A percentile compares a stretch with the other conserved stretches of the same genome.
Conservation (phyloP, 2,888 invertebrate species). For the Eledone cirrhosa region DNA sequence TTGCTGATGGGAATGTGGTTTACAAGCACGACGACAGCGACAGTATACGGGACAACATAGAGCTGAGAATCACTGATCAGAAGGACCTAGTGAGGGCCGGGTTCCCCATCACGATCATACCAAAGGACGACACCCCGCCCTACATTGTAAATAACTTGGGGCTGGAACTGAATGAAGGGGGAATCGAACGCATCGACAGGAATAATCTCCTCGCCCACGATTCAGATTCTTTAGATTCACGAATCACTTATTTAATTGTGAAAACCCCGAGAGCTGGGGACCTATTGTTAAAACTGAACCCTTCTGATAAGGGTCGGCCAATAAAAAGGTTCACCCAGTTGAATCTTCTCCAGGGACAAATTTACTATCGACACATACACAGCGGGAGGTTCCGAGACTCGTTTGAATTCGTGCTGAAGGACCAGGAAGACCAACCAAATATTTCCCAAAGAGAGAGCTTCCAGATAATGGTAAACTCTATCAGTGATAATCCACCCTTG, state of each 20-base stretch:
- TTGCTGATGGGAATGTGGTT: constrained; percentile 53
- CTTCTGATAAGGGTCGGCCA: constrained; percentile 55
- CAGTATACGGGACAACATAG: constrained; percentile 59
- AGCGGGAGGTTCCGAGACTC: constrained; percentile 57
- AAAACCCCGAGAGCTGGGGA: constrained; percentile 60
- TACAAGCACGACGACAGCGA: constrained; percentile 63
- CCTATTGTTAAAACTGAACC: constrained; percentile 54
- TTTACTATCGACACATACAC: constrained; percentile 64
- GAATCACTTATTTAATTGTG: constrained; percentile 58
- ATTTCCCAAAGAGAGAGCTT: constrained; percentile 59
- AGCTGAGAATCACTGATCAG: constrained; percentile 62
- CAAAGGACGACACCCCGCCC: constrained; percentile 65
- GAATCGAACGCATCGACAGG: constrained; percentile 54
- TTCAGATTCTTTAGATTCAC: constrained; percentile 60
- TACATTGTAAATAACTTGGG: constrained; percentile 61
- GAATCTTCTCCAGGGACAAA: constrained; percentile 61
- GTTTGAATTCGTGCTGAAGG: constrained; percentile 60
- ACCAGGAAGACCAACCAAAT: constrained; percentile 63
- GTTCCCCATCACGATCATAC: constrained; percentile 63
- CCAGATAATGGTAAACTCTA: constrained; percentile 57
- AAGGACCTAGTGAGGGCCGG: constrained; percentile 56
- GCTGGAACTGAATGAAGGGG: constrained; percentile 61
- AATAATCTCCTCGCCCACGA: constrained; percentile 60
- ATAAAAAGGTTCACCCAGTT: constrained; percentile 61
- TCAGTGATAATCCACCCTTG: constrained; percentile 63